Evolutionary conservation across 2,113 vertebrate genomes (phyloP).

Genomic region (Cyphomyrus discorhynchus): DNA sequence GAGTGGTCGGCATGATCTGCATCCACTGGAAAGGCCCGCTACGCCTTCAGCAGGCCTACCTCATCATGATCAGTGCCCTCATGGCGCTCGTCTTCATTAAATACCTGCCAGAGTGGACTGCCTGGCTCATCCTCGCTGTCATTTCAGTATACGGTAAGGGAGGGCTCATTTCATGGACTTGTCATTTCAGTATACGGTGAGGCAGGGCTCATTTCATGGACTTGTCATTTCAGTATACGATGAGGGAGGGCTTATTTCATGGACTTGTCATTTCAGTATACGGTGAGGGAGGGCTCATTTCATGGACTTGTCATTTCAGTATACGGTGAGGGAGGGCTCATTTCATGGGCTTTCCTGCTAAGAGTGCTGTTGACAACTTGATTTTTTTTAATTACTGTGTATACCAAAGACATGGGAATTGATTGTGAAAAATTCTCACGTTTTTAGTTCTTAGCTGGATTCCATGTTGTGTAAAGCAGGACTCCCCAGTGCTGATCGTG

Average conservation of each 20-base stretch:
- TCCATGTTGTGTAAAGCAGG: not conserved
- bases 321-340: constrained; percentile 70
- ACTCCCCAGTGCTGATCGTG: not conserved
- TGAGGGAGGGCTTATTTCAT: too few relatives aligned
- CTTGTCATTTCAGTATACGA: too few relatives aligned
- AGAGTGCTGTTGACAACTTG: not conserved
- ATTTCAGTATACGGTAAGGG: constrained; percentile 94
- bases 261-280: too few relatives aligned
- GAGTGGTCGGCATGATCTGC: constrained; percentile 96
- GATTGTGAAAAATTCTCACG: not conserved
- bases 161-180: not conserved
- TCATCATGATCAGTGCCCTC: constrained; percentile 98
- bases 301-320: constrained; percentile 75
- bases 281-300: too few relatives aligned
- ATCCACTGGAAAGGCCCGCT: constrained; percentile 98
- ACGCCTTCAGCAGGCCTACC: constrained; percentile 93
- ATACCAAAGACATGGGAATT: not conserved
- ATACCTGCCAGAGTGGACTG: constrained; percentile 97
- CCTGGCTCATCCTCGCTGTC: constrained; percentile 93
- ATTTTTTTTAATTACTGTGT: not conserved
- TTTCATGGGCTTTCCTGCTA: not conserved
- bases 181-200: too few relatives aligned
- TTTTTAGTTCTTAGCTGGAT: not conserved
- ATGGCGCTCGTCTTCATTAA: constrained; percentile 99
- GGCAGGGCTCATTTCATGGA: too few relatives aligned